These are phyloP conservation scores for Cygnus olor DNA, from an alignment of 2,797 vertebrate genomes.

Conservation along the genomic window DNA sequence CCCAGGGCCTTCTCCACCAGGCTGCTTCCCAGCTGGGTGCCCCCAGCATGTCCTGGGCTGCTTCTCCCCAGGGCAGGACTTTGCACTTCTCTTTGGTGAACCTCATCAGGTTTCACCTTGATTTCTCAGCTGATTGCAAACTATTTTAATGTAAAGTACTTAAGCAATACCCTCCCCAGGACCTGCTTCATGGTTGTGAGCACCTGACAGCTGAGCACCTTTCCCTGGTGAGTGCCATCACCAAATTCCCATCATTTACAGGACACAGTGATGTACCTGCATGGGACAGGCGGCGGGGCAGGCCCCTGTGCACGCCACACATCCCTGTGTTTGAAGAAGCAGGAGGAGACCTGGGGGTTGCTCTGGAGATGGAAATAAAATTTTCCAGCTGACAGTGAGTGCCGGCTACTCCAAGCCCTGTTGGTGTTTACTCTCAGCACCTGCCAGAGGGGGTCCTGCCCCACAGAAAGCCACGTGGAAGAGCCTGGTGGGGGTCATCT, in stretches of 20 bases:
- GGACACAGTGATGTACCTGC: fast-evolving
- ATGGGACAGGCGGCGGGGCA: neutral
- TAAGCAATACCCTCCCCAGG: neutral
- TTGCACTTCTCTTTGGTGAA: neutral
- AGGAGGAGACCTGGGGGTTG: neutral
- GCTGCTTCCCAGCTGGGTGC: neutral
- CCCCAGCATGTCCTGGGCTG: neutral
- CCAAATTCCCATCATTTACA: fast-evolving
- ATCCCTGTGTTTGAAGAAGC: fast-evolving
- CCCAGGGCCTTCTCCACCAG: neutral
- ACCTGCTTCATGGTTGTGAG: neutral
- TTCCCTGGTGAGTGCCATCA: neutral
- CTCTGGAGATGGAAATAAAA: neutral
- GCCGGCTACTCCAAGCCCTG: too few relatives aligned
- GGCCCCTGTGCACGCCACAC: too few relatives aligned
- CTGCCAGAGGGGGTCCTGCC: too few relatives aligned
- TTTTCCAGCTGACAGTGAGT: neutral
- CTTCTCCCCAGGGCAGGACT: neutral
- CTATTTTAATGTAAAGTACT: neutral
- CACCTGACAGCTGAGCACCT: neutral
- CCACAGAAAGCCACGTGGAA: neutral
- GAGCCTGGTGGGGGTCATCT: neutral
- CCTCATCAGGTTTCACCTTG: neutral
- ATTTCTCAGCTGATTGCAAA: neutral
- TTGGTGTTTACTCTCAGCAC: too few relatives aligned